Evolutionary conservation across 2,888 invertebrate genomes (phyloP), one percentile per base, ranked within the genome.

Genomic region (Tryphoninae sp.): DNA sequence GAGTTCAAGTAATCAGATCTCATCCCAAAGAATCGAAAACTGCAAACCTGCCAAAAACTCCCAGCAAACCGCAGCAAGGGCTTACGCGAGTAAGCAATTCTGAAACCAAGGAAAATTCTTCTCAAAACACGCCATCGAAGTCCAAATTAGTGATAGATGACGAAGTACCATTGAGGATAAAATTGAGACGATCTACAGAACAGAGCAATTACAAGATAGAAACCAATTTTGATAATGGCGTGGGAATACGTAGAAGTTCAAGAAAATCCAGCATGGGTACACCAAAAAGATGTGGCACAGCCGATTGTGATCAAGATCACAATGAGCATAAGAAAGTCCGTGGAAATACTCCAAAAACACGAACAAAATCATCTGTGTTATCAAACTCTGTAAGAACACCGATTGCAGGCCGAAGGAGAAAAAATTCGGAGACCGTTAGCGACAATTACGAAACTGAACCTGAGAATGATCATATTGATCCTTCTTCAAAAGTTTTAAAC

Each of bases 141-240:
- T 62, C 58, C 1, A 58, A 59, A 16, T 69, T 49, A 11, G 45
- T 64, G 11, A 45, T 64, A 23, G 71, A 64, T 3, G 76, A 81
- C 40, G 82, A 80, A 42, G 73, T 51, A 7, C 77, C 82, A 0
- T 33, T 88, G 4, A 86, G 79, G 58, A 80, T 89, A 64, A 88
- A 84, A 62, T 72, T 89, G 26, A 81, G 86, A 71, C 80, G 89
- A 67, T 89, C 88, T 0, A 87, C 89, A 0, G 88, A 89, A 23
- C 86, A 87, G n/a, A 89, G 88, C 65, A 84, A 85, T 22, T 89
- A 88, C 51, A 88, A 87, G 78, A 85, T 88, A 61, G 84, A 87
- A 61, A 71, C 78, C 0, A 82, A 85, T 8, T 79, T 81, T 0
- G 83, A 84, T 13, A 80, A 82, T 8, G 68, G 71, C 2, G 69